Evolutionary conservation across 2,113 vertebrate species (phyloP), one percentile per base, ranked within the genome.

Genomic region (Anthoscopus minutus): DNA sequence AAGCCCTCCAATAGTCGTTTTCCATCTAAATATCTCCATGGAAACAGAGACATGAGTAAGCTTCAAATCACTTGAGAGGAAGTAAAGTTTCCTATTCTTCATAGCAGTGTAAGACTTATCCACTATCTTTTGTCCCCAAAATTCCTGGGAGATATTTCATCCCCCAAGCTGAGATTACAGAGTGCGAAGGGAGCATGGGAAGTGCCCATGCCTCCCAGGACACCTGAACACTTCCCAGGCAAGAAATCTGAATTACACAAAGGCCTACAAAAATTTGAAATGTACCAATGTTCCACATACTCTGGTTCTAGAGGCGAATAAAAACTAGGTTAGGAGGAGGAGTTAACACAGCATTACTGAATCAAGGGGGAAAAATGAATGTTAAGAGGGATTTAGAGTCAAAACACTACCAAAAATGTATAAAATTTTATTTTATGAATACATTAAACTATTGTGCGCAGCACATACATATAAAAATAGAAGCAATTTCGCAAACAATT

Each of bases 401-500:
- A 69, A 94, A 96, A 97, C 91, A 94, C 96, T 88, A 93, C 92
- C 81, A 97, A 96, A 96, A 96, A 98, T 91, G 93, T 98, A 98
- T 98, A 97, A 99, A 99, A 98, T 96, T 99, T 98, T 97, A 97
- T 98, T 98, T 98, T 93, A 98, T 95, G 96, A 98, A 98, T 98
- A 98, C 98, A 98, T 96, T 98, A 96, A 98, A 98, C 96, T 98
- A 98, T 98, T 99, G 99, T 99, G 99, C 99, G 97, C 98, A 99
- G 99, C 99, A 99, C 99, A 99, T 99, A 99, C 98, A 97, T 99
- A 98, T 98, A 98, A 99, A 99, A 99, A 98, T 98, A 99, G 98
- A 99, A 98, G 98, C 97, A 98, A 98, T 98, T 98, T 98, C 97
- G 98, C 97, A 98, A 98, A 98, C 96, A 98, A 96, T 96, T 97